Evolutionary conservation across 1,140 invertebrate species (phyloP), one percentile per base, ranked within the genome.

Genomic region (Wasmannia auropunctata): DNA sequence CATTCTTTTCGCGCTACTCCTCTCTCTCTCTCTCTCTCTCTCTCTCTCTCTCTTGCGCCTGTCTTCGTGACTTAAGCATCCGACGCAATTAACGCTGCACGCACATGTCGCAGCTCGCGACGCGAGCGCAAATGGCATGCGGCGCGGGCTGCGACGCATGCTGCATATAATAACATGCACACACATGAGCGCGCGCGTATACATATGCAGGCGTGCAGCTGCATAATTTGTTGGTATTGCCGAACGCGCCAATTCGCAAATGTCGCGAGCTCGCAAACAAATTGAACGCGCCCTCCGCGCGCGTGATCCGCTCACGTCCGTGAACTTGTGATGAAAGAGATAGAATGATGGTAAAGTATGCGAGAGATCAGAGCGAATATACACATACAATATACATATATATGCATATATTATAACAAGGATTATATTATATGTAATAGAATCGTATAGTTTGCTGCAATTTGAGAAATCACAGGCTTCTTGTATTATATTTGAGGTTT

Each of bases 141-240:
- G 51, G 25, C 65, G 79, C 49, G 79, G 58, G 65, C 25, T 58
- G 79, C 65, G 79, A 81, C 65, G 65, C 87, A 85, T 80, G 88
- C 75, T 85, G 87, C 86, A 87, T 72, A 72, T 90, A 87, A 89
- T 90, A 89, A 89, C 72, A 65, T 76, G 25, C 56, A 43, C 25
- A 28, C 25, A 31, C 14, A 11, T 8, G 56, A 34, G 25, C 22
- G 10, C 51, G 22, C 10, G 3, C 34, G 1, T 31, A 40, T 3
- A 63, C 19, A 19, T 75, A 74, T 70, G 77, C n/a, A 56, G 60
- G 91, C 87, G 83, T 85, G 90, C 90, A 90, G 90, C 86, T 91
- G 88, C 70, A 87, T 91, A 87, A 91, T 91, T 91, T 81, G 81
- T 86, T 37, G 49, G 19, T 79, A 85, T 63, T 79, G 70, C 74